Evolutionary conservation across 2,113 vertebrate species (phyloP).

Genomic region (Gymnarchus niloticus): DNA sequence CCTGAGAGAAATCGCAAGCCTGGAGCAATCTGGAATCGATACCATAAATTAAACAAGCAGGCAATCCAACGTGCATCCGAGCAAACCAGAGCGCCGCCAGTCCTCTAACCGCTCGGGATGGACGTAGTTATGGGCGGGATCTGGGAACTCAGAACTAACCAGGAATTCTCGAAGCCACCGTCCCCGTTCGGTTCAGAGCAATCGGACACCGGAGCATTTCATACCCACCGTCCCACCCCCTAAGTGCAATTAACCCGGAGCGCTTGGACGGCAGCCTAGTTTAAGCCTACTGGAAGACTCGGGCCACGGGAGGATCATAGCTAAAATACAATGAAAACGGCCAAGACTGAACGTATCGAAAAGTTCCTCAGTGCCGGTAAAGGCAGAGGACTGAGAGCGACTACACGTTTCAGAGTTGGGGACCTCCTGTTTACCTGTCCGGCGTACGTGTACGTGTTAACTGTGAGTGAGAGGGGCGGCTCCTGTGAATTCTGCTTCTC

Average conservation of each 20-base stretch:
- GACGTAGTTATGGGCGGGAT: not conserved
- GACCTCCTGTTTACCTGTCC: conserved; percentile 79
- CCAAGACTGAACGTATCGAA: conserved; percentile 66
- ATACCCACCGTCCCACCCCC: not conserved
- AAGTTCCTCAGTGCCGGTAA: conserved; percentile 78
- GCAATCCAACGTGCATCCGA: not conserved
- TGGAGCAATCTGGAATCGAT: not conserved
- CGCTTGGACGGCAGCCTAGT: not conserved
- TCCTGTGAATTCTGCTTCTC: conserved; percentile 85
- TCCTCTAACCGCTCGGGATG: not conserved
- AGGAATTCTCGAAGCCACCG: not conserved
- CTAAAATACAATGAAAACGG: conserved; percentile 42
- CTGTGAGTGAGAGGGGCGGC: conserved; percentile 71
- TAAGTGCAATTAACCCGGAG: not conserved
- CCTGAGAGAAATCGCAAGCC: not conserved
- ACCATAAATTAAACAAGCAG: not conserved
- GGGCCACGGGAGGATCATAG: not conserved
- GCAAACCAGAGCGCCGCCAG: not conserved
- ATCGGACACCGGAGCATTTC: conserved; percentile 2
- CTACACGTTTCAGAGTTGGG: conserved; percentile 65
- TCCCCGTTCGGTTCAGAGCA: not conserved
- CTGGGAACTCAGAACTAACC: not conserved
- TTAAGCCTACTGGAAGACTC: not conserved
- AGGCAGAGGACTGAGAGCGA: conserved; percentile 78
- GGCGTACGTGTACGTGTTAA: conserved; percentile 75